Evolutionary conservation across 2,797 vertebrate species (phyloP).

Genomic region (Chaetophractus vellerosus): DNA sequence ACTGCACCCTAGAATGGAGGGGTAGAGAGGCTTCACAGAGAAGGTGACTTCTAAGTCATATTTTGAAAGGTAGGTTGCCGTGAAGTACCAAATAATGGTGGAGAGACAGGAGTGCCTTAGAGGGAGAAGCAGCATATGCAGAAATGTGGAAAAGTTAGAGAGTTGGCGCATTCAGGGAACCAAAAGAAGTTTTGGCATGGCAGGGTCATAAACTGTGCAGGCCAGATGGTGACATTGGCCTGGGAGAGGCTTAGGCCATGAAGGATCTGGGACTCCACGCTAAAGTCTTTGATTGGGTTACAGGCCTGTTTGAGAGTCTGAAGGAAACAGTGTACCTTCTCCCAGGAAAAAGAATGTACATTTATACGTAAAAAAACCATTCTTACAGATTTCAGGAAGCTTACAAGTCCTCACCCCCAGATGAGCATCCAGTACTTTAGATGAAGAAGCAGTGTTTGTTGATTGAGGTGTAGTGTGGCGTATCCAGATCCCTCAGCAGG

Average conservation of each 20-base stretch:
- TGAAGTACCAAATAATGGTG: background rate
- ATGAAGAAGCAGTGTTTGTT: background rate
- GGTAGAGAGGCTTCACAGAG: background rate
- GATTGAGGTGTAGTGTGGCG: background rate
- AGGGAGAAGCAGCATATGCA: background rate
- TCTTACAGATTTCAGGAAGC: background rate
- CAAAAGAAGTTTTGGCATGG: background rate
- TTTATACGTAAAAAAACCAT: background rate
- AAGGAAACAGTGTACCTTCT: background rate
- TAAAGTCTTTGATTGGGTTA: background rate
- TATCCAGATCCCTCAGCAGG: background rate
- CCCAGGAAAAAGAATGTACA: background rate
- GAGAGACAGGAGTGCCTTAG: background rate
- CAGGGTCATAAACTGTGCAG: background rate
- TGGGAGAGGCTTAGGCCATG: background rate
- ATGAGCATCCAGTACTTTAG: background rate
- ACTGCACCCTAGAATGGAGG: accelerated
- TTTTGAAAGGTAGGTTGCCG: background rate
- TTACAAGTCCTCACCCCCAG: background rate
- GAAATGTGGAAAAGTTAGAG: background rate
- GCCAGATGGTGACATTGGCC: background rate
- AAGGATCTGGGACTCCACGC: background rate
- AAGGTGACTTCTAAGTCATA: background rate
- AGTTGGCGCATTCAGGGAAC: background rate
- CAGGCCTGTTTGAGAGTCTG: background rate